Evolutionary conservation across 2,113 vertebrate species (phyloP), one percentile per base, ranked within the genome.

Genomic region (Macrotus californicus): DNA sequence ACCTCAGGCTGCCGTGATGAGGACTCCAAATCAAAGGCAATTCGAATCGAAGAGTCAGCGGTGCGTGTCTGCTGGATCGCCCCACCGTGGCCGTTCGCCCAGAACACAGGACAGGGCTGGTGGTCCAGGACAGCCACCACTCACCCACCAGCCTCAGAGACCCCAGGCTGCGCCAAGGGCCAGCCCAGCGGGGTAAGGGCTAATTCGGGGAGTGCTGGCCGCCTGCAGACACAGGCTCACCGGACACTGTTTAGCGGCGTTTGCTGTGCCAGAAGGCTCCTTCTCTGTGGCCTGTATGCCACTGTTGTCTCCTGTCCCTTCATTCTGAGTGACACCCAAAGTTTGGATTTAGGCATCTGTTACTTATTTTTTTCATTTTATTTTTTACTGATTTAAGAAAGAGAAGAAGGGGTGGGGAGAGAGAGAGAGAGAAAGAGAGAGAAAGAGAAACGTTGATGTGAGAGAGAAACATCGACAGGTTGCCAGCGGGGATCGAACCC

Each of bases 41-140:
- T 34, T 14, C 4, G 1, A 26, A 18, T 34, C 64, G 11, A 26
- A 22, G 24, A 3, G 83, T 4, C 13, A 2, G 54, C 14, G 26
- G 29, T 9, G 11, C 48, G 26, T 12, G 11, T 66, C 72, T n/a
- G 1, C 4, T 1, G 1, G 50, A 59, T 70, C 4, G 81, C 4
- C 18, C 24, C 79, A 5, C 18, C 85, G 1, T 11, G 15, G 2
- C 6, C 18, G 2, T 11, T 22, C 12, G 22, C 22, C 64, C 24
- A 26, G 80, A 72, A 59, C 5, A 21, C 7, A 11, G 34, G 1
- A 67, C 59, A 6, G 24, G 7, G 24, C 54, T 8, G 7, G 7
- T 0, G 16, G 64, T 2, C 8, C 0, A 8, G 6, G n/a, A 18
- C 16, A 11, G 3, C 3, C 5, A 2, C 3, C 36, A 0, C 15